Percentiles rank a stretch among this genome's conserved stretches.
These are phyloP conservation scores for Drosophila kepulauana DNA, from an alignment of 1,140 invertebrate genomes.

Conservation along the genomic window DNA sequence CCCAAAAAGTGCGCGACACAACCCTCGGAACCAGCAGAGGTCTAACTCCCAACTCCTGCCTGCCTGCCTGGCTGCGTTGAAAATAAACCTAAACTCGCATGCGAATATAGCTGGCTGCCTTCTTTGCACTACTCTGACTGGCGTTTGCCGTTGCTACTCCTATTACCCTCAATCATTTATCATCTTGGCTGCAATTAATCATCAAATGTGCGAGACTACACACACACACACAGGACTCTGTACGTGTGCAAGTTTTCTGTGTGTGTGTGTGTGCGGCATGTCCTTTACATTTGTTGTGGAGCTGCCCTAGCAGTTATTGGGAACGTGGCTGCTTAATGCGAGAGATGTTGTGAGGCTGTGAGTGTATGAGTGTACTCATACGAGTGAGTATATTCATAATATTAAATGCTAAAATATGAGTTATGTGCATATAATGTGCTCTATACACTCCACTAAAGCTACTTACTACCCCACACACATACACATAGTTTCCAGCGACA, in stretches of 20 bases:
- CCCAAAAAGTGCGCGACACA: conserved; percentile 20
- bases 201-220: conserved; percentile 69
- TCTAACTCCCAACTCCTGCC: background rate
- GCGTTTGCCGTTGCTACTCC: conserved; percentile 64
- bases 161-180: conserved; percentile 79
- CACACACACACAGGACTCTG: conserved; percentile 25
- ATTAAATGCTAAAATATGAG: conserved; percentile 27
- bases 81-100: background rate
- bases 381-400: conserved; percentile 6
- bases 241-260: conserved; percentile 8
- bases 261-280: conserved; percentile 29
- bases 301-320: conserved; percentile 48
- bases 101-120: background rate
- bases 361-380: background rate
- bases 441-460: conserved; percentile 4
- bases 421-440: conserved; percentile 6
- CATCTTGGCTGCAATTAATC: conserved; percentile 80
- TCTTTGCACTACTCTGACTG: conserved; percentile 33
- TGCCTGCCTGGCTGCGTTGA: background rate
- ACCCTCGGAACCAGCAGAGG: background rate
- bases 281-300: conserved; percentile 68
- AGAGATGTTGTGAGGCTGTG: conserved; percentile 16
- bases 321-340: conserved; percentile 42
- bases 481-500: background rate
- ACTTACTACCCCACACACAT: background rate